Evolutionary conservation across 2,888 invertebrate species (phyloP), one percentile per base, ranked within the genome.

Genomic region (Drosophila anceps): DNA sequence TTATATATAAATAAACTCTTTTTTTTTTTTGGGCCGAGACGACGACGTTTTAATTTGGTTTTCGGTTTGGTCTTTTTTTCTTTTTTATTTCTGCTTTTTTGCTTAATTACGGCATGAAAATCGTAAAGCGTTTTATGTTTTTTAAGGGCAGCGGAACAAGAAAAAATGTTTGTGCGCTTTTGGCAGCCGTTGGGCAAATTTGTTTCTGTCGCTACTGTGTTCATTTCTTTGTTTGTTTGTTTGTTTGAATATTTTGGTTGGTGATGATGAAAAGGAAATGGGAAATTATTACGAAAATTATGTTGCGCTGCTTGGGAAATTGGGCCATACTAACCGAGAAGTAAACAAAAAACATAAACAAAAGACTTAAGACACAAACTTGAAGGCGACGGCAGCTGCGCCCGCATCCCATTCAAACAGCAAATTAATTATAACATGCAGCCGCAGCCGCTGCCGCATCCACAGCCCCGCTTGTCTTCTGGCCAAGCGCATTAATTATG

Each of bases 281-380:
- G 77, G 70, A 84, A 82, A 83, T 82, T 82, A 82, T 82, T 73
- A 81, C 73, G 69, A 82, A 81, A 83, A 76, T 74, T 69, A 55
- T 69, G 73, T 57, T 64, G 72, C 63, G 68, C 48, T 58, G 68
- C 71, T 69, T 76, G 70, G 64, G 73, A 82, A 82, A 79, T 70
- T 76, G 64, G 78, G 69, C 35, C 71, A 74, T 39, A 44, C 24
- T 60, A 20, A 60, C 63, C 62, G 55, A 71, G 76, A 71, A 76
- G 63, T 39, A 71, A 60, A 61, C 41, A 59, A 35, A 35, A 44
- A 44, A 7, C 44, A 44, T 35, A 35, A 53, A 81, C 77, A 79
- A 84, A 81, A 81, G 84, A 83, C 79, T 81, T 62, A 81, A 76
- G 81, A 76, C 72, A 71, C 81, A 79, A 82, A 81, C 83, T 73